A percentile compares a stretch with the other conserved stretches of the same genome.
These are phyloP conservation scores for Syrrhaptes paradoxus DNA, from an alignment of 2,113 vertebrate genomes.

Conservation along the genomic window DNA sequence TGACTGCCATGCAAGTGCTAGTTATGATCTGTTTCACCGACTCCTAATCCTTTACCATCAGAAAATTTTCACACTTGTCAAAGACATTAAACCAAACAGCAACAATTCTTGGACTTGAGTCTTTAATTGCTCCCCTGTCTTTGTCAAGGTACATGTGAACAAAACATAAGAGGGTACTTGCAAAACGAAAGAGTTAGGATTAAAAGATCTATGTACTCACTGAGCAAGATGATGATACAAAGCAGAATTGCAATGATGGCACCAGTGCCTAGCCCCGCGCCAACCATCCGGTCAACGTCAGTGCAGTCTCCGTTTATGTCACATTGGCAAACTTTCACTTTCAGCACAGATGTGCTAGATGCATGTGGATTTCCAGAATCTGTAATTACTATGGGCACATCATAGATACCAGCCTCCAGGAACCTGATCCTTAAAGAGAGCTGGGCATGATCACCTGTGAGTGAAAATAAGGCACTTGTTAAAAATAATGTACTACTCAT, in stretches of 20 bases:
- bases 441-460: constrained; percentile 90
- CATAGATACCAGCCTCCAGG: constrained; percentile 92
- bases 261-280: constrained; percentile 91
- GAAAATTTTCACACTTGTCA: background rate
- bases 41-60: background rate
- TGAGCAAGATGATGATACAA: constrained; percentile 96
- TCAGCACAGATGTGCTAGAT: constrained; percentile 91
- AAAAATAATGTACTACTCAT: background rate
- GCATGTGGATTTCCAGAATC: constrained; percentile 96
- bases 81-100: background rate
- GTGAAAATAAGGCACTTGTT: background rate
- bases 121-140: background rate
- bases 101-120: background rate
- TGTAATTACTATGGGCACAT: constrained; percentile 92
- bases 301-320: constrained; percentile 94
- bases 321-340: constrained; percentile 95
- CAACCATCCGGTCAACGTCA: constrained; percentile 90
- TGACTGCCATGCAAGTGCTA: background rate
- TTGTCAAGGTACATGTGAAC: background rate
- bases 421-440: constrained; percentile 89
- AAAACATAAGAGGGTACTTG: background rate
- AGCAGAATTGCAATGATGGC: constrained; percentile 97
- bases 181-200: background rate
- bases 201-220: constrained; percentile 80
- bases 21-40: background rate